A percentile compares a stretch with the other conserved stretches of the same genome.
phyloP scores from a whole-genome alignment of 2,113 vertebrate species.

The Hippocampus mohnikei region DNA sequence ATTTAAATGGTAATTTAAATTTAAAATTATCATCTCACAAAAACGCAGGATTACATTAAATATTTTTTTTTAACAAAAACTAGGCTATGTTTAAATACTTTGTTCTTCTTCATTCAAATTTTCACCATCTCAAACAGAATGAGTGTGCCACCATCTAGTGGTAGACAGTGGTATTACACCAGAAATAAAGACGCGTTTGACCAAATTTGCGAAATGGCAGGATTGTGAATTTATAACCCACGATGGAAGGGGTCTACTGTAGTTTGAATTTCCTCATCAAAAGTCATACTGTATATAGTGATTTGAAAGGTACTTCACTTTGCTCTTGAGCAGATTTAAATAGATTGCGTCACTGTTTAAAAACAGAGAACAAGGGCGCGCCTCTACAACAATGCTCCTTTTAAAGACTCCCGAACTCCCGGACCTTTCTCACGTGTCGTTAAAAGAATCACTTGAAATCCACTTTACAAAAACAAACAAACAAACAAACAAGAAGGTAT shows the following conservation, averaged over 20 bases:
- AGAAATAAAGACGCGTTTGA: too few species aligned
- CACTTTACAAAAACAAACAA: neutral
- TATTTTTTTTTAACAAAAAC: too few species aligned
- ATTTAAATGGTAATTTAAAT: too few species aligned
- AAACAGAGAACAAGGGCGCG: neutral
- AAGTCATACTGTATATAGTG: neutral
- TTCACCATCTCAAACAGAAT: too few species aligned
- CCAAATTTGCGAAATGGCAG: neutral
- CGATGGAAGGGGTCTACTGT: too few species aligned
- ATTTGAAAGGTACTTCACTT: neutral
- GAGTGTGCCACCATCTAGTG: too few species aligned
- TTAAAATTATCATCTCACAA: too few species aligned
- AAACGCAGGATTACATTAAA: too few species aligned
- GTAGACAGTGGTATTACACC: too few species aligned
- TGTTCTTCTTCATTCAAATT: too few species aligned
- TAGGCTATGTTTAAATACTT: too few species aligned
- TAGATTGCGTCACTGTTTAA: neutral
- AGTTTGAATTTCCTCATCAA: neutral
- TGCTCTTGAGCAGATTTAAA: neutral
- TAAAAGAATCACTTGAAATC: constrained; percentile 6
- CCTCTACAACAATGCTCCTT: neutral
- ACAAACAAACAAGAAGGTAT: constrained; percentile 4
- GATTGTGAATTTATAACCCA: neutral
- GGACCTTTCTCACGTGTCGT: neutral
- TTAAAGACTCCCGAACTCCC: neutral